phyloP scores from a whole-genome alignment of 2,797 vertebrate genomes.

The Sebastes oblongus region DNA sequence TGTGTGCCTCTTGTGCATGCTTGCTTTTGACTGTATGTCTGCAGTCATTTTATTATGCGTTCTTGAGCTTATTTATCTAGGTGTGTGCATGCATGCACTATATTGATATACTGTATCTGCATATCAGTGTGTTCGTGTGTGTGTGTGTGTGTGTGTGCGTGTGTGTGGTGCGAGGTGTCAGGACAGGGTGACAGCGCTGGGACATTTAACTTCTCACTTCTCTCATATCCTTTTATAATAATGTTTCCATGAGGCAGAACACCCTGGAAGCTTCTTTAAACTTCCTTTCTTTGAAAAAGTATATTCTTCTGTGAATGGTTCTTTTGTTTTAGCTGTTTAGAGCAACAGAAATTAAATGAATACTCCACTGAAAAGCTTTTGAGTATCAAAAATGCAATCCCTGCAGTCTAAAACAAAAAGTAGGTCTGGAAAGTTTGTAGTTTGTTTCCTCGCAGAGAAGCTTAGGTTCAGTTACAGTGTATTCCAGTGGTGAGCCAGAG shows the following conservation, averaged over 20 bases:
- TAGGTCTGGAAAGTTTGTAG: background rate
- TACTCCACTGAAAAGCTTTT: background rate
- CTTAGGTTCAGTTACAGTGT: background rate
- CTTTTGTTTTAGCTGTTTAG: background rate
- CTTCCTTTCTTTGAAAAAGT: slow-evolving; percentile 11
- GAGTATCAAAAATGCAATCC: background rate
- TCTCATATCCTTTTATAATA: slow-evolving; percentile 25
- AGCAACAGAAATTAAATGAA: background rate
- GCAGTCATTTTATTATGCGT: background rate
- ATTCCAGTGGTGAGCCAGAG: background rate
- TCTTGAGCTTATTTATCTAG: background rate
- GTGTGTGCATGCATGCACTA: background rate
- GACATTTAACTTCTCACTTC: slow-evolving; percentile 43
- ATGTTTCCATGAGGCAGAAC: slow-evolving; percentile 44
- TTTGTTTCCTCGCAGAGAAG: background rate
- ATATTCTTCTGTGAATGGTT: background rate
- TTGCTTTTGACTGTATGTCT: slow-evolving; percentile 18
- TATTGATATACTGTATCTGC: background rate
- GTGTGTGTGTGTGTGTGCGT: background rate
- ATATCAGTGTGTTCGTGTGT: background rate
- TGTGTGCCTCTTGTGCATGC: background rate
- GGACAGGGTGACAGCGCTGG: background rate
- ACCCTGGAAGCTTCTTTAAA: slow-evolving; percentile 15
- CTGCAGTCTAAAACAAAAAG: background rate
- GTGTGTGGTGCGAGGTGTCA: background rate